Conservation (phyloP, 2,113 vertebrate species). For the Cacatua alba region DNA sequence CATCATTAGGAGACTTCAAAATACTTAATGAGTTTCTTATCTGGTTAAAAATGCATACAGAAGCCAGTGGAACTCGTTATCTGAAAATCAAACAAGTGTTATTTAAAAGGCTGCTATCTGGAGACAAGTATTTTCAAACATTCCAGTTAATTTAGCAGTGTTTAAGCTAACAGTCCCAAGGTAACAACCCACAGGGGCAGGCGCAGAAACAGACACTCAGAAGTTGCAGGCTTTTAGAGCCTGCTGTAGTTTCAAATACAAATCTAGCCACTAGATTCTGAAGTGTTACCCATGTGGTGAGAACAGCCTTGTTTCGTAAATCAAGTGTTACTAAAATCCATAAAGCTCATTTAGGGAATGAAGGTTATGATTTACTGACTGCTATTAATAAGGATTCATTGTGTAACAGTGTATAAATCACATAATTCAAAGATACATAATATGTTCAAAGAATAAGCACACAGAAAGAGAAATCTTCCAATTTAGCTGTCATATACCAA, state of each 20-base stretch:
- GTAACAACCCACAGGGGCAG: not conserved
- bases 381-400: not conserved
- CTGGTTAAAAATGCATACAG: not conserved
- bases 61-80: slow-evolving; percentile 7
- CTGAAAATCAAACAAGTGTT: slow-evolving; percentile 12
- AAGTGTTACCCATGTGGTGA: not conserved
- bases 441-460: not conserved
- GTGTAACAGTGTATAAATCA: not conserved
- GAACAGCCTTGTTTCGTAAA: not conserved
- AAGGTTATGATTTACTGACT: not conserved
- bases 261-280: not conserved
- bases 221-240: not conserved
- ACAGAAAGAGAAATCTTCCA: not conserved
- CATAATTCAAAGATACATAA: not conserved
- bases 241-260: not conserved
- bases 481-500: not conserved
- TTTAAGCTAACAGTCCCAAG: not conserved
- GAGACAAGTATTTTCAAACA: not conserved
- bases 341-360: not conserved
- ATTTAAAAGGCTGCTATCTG: not conserved
- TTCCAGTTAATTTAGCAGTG: not conserved
- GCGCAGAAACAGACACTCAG: not conserved
- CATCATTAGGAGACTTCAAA: not conserved
- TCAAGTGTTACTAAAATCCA: not conserved
- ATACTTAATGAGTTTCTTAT: slow-evolving; percentile 4